Evolutionary conservation across 30 jellyfish, hydroid and myxozoan genomes (phyloP), one percentile per base, ranked within the genome.

Genomic region (Rhopilema esculentum): DNA sequence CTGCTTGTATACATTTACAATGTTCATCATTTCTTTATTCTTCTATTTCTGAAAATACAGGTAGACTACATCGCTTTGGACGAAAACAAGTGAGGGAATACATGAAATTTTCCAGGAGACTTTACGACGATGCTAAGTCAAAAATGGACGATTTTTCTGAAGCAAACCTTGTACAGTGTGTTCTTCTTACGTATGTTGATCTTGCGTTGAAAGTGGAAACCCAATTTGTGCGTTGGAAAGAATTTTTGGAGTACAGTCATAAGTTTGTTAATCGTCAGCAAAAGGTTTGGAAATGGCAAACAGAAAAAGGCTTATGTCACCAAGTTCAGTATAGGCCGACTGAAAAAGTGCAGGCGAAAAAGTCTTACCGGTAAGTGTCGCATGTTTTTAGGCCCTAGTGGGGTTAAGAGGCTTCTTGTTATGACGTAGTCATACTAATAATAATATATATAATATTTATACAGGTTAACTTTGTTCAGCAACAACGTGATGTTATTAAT

Each of bases 251-350:
- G 20, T 66, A 65, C 79, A 68, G 89, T 23, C 88, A 74, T 31
- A 77, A 86, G 49, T 86, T 75, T 25, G 74, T 86, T 27, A 32
- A 52, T 25, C 83, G 94, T 17, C 88, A 77, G 73, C 83, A 75
- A 20, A 86, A 75, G 53, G 89, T 86, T 4, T 86, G 94, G 94
- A 77, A 75, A 22, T 86, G 94, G 94, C 94, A 86, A 61, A 86
- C 70, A 6, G 94, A 86, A 23, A 86, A 86, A 28, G 86, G 94
- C 20, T 49, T 75, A 23, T 70, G 77, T 22, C 94, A 86, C 69
- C 86, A 78, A 28, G 62, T 74, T 0, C 83, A 86, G 49, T 66
- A 86, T 33, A 61, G 94, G 32, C 50, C 89, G 16, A 68, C 89
- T 24, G 89, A 86, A 17, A 77, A 50, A 66, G 89, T 86, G 1